Evolutionary conservation across 53 echinoderm and acorn worm species (phyloP), one percentile per base, ranked within the genome.

Genomic region (Temnopleurus reevesii): DNA sequence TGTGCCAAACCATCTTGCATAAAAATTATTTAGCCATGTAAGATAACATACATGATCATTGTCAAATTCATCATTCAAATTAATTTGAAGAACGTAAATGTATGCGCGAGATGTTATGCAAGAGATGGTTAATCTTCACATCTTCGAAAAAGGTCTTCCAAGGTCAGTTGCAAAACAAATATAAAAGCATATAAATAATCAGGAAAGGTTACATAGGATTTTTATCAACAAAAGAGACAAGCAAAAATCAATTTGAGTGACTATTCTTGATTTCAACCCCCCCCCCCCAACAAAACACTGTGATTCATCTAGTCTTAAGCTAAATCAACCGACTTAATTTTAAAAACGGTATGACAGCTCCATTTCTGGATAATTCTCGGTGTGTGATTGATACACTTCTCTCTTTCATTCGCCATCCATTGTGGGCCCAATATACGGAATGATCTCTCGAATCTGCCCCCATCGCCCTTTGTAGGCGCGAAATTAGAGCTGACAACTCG

Each of bases 401-500:
- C 13, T 15, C 49, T 79, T 79, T 17, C 41, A 76, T 28, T 17
- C 49, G 5, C 12, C 76, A 77, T 49, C 49, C 49, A 46, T 79
- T 79, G 79, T 49, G 79, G 21, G 12, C 49, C 49, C 79, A n/a
- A n/a, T n/a, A n/a, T 49, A 46, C 29, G 46, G 46, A 71, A 79
- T 83, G 53, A 28, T 55, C 8, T 71, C 55, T 55, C 55, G 38
- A 56, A 83, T 55, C 53, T 80, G 51, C 83, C 13, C 46, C 49
- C 36, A 4, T 83, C 83, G 35, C 56, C 83, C 55, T 54, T 83
- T 83, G 83, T 83, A 34, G 35, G 83, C 31, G 33, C 55, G 83
- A 83, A 55, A 83, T 83, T 83, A 51, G 27, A 55, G 83, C 51
- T 55, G 83, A 83, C 83, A 55, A 36, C 17, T 55, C 53, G 41